A percentile compares a stretch with the other conserved stretches of the same genome.
These are phyloP conservation scores for Dryobotodes eremita DNA, from an alignment of 2,888 invertebrate species.

Conservation along the genomic window DNA sequence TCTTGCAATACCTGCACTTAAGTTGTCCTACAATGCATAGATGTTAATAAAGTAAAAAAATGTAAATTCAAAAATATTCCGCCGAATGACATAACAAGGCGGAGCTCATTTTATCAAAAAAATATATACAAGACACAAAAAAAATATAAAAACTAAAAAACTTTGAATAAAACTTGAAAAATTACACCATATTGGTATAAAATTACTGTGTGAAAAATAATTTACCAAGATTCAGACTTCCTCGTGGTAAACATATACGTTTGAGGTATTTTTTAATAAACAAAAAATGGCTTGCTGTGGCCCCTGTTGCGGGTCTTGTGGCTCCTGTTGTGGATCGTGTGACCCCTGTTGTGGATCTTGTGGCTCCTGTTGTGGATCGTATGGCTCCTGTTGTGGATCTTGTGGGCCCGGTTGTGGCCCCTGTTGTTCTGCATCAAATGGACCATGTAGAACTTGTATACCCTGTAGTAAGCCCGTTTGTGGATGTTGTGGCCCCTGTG, in stretches of 20 bases:
- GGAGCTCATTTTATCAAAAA: slow-evolving; percentile 25
- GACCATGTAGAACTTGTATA: slow-evolving; percentile 29
- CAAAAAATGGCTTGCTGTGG: slow-evolving; percentile 45
- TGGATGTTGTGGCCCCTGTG: slow-evolving; percentile 47
- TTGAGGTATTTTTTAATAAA: slow-evolving; percentile 23
- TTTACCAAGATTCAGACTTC: not conserved
- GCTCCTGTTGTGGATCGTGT: not conserved
- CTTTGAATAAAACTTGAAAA: slow-evolving; percentile 11
- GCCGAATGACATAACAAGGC: slow-evolving; percentile 30
- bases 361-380: not conserved
- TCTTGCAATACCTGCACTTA: not conserved
- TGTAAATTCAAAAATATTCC: slow-evolving; percentile 23
- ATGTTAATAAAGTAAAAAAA: not conserved
- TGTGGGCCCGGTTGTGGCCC: not conserved
- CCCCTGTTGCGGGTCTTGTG: not conserved
- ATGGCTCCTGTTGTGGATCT: not conserved
- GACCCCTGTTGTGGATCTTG: not conserved
- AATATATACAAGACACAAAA: slow-evolving; percentile 13
- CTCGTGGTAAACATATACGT: slow-evolving; percentile 6
- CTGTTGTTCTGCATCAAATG: slow-evolving; percentile 1
- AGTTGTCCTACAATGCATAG: not conserved
- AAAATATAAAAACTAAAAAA: slow-evolving; percentile 26
- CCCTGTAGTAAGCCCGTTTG: slow-evolving; percentile 47
- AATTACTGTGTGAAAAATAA: slow-evolving; percentile 23
- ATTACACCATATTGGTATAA: slow-evolving; percentile 1